Evolutionary conservation across 2,888 invertebrate species (phyloP), one percentile per base, ranked within the genome.

Genomic region (Caenorhabditis sp.): DNA sequence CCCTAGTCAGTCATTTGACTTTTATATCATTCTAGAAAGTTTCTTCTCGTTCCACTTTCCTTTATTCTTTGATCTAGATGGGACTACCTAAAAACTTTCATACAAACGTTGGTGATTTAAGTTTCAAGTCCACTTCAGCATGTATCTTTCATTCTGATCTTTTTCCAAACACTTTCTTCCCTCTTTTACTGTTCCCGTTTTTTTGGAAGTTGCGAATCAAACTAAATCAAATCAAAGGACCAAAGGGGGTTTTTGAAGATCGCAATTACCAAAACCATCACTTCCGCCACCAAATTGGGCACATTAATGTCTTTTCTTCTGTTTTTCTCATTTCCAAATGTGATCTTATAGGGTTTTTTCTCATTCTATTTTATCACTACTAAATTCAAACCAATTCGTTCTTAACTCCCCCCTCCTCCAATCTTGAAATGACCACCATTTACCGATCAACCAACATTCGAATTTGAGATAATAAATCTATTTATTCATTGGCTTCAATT

Each of bases 331-430:
- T 68, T 70, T 63, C 56, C 48, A 37, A 75, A 65, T 76, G 76
- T 76, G 76, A 76, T 76, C 53, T 63, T 58, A 63, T 76, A 76
- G 76, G 76, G 76, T 76, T 70, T 39, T 35, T 45, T 17, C 27
- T 59, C 48, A 50, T 52, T 74, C 46, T 59, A 53, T 65, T 66
- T 45, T 73, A 55, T 74, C 62, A 71, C 71, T 70, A 61, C 35
- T 35, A 32, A 30, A 50, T 30, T 7, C 52, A 30, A 55, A 17
- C 35, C n/a, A n/a, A n/a, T 32, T 37, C 35, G 55, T 39, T 37
- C 41, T 53, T 53, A 27, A 53, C 46, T 59, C 15, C 58, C 27
- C 24, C 35, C 41, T 41, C 50, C 46, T 55, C 41, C 26, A 32
- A 58, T 53, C 26, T 59, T 27, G 20, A 26, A 26, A 15, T 41